These are phyloP conservation scores for Hirtodrosophila alboralis DNA, from an alignment of 2,888 invertebrate species.

Conservation along the genomic window DNA sequence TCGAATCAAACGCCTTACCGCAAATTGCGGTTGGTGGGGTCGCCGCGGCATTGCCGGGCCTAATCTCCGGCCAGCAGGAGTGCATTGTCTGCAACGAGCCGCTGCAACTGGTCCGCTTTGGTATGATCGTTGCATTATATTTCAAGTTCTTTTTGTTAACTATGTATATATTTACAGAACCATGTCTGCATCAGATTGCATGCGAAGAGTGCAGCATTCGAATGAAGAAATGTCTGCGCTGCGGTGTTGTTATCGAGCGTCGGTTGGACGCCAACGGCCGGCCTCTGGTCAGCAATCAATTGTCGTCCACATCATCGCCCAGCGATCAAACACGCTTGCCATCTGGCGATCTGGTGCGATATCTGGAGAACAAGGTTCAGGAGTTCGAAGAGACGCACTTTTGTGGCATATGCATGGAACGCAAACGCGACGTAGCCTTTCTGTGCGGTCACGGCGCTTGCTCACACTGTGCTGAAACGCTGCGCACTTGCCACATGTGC, in stretches of 20 bases:
- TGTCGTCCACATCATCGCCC: conserved; percentile 79
- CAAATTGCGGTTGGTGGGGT: conserved; percentile 12
- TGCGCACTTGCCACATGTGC: conserved; percentile 93
- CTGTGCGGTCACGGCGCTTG: conserved; percentile 95
- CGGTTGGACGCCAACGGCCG: conserved; percentile 86
- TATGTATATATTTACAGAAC: conserved; percentile 85
- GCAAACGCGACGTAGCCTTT: conserved; percentile 91
- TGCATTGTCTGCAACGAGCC: conserved; percentile 90
- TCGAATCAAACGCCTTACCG: conserved; percentile 14
- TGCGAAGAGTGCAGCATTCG: conserved; percentile 90
- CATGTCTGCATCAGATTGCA: conserved; percentile 90
- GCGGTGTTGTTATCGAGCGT: conserved; percentile 87
- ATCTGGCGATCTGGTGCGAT: conserved; percentile 87
- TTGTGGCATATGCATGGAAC: conserved; percentile 95
- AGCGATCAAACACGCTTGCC: conserved; percentile 85
- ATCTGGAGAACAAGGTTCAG: conserved; percentile 90
- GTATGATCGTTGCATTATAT: conserved; percentile 21
- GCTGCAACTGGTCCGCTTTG: conserved; percentile 87
- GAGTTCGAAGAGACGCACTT: conserved; percentile 94
- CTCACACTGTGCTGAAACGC: conserved; percentile 91
- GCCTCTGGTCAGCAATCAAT: conserved; percentile 72
- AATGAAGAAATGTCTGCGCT: conserved; percentile 91
- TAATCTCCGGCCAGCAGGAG: conserved; percentile 83
- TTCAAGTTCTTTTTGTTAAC: neutral
- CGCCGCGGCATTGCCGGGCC: conserved; percentile 34